These are phyloP conservation scores for Meriones psammophilus DNA, from an alignment of 2,797 vertebrate genomes.

Conservation along the genomic window DNA sequence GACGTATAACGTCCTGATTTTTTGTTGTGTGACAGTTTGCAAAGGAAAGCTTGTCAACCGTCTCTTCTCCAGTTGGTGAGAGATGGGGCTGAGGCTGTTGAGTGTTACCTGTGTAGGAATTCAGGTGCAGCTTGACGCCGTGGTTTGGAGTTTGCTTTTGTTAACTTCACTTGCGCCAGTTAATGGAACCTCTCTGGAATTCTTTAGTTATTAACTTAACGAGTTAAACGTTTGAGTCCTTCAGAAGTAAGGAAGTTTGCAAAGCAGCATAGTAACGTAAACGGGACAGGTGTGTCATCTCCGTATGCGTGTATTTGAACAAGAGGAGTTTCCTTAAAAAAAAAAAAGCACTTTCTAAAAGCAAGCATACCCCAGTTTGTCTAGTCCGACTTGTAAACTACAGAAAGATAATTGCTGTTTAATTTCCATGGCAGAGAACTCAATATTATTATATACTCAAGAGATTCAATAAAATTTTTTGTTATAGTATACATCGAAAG, in stretches of 20 bases:
- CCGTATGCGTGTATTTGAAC: constrained; percentile 31
- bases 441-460: constrained; percentile 16
- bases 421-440: constrained; percentile 60
- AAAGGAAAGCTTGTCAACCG: not conserved
- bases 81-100: not conserved
- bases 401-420: constrained; percentile 58
- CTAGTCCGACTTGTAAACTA: constrained; percentile 33
- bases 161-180: not conserved
- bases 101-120: constrained; percentile 14
- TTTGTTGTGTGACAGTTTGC: constrained; percentile 65
- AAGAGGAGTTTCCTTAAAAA: not conserved
- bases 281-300: not conserved
- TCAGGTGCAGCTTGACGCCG: not conserved
- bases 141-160: constrained; percentile 2
- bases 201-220: not conserved
- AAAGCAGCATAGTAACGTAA: not conserved
- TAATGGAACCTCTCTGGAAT: not conserved
- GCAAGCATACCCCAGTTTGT: constrained; percentile 12
- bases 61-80: not conserved
- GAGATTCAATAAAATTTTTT: constrained; percentile 64
- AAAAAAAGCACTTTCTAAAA: not conserved
- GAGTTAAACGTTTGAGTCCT: constrained; percentile 12
- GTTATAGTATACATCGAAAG: not conserved
- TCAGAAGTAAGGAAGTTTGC: not conserved
- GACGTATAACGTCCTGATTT: constrained; percentile 33